Conservation (phyloP, 2,797 vertebrate species). For the Sylvia borin region DNA sequence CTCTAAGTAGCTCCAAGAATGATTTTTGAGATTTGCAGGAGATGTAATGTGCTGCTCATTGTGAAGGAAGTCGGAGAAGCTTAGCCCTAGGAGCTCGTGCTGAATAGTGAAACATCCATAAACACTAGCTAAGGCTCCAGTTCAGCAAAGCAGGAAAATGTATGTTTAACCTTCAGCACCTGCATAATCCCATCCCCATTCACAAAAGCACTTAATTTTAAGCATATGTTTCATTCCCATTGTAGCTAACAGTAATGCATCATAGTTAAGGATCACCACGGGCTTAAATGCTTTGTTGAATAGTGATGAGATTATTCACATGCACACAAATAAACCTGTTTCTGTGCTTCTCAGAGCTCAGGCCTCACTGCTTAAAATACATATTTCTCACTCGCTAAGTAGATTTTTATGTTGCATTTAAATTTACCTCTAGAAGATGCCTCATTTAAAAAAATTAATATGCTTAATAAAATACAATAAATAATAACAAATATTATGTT, state of each 20-base stretch:
- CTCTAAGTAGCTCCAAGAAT: not conserved
- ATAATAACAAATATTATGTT: slow-evolving; percentile 1
- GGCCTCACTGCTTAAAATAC: not conserved
- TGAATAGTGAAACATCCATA: not conserved
- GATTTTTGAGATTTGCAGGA: not conserved
- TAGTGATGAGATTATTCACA: slow-evolving; percentile 42
- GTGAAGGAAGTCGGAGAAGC: not conserved
- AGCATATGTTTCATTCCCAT: slow-evolving; percentile 43
- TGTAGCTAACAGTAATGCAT: slow-evolving; percentile 42
- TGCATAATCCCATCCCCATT: slow-evolving; percentile 45
- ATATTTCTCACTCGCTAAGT: not conserved
- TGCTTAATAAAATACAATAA: slow-evolving; percentile 36
- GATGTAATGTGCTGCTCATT: not conserved
- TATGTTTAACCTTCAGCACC: slow-evolving; percentile 57
- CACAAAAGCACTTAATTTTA: slow-evolving; percentile 50
- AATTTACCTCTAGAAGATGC: not conserved
- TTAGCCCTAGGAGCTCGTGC: not conserved
- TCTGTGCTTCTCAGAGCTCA: not conserved
- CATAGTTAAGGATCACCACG: slow-evolving; percentile 42
- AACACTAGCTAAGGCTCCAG: not conserved
- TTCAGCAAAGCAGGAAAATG: slow-evolving; percentile 56
- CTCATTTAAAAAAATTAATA: not conserved
- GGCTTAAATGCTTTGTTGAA: slow-evolving; percentile 39
- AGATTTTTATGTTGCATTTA: not conserved
- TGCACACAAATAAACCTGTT: not conserved